phyloP scores from a whole-genome alignment of 2,113 vertebrate genomes.

The Tapirus terrestris region DNA sequence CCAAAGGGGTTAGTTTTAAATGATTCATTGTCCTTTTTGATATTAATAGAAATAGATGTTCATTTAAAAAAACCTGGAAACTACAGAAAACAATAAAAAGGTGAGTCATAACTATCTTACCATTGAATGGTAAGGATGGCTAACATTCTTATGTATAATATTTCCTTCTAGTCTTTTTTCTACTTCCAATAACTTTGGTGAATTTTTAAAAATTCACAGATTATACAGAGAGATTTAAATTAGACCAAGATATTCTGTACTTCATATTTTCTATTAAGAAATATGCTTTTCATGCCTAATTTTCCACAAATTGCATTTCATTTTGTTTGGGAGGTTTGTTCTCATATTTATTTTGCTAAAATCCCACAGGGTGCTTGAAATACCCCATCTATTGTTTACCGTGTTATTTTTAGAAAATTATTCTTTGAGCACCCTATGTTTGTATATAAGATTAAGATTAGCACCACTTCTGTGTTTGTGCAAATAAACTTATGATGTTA shows the following conservation, averaged over 20 bases:
- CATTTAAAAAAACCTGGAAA: constrained; percentile 16
- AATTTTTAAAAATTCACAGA: constrained; percentile 13
- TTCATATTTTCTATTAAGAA: constrained; percentile 30
- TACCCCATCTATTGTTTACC: constrained; percentile 36
- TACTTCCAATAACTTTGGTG: not conserved
- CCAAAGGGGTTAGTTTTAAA: constrained; percentile 34
- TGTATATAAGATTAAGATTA: constrained; percentile 58
- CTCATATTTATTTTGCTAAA: constrained; percentile 44
- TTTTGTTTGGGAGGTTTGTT: constrained; percentile 53
- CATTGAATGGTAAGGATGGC: not conserved
- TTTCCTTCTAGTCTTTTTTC: constrained; percentile 35
- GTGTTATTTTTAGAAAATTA: constrained; percentile 56
- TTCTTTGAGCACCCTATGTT: constrained; percentile 45
- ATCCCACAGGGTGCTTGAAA: constrained; percentile 35
- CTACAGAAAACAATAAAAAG: constrained; percentile 36
- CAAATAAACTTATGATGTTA: constrained; percentile 68
- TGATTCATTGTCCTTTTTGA: not conserved
- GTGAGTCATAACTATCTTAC: not conserved
- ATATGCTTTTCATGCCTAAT: not conserved
- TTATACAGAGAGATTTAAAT: constrained; percentile 27
- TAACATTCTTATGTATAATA: not conserved
- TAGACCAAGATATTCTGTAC: constrained; percentile 18
- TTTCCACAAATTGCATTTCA: constrained; percentile 39
- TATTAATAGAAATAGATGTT: constrained; percentile 30
- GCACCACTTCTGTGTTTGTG: constrained; percentile 59